These are phyloP conservation scores for Yponomeuta sedellus DNA, from an alignment of 2,888 invertebrate genomes.

Conservation along the genomic window DNA sequence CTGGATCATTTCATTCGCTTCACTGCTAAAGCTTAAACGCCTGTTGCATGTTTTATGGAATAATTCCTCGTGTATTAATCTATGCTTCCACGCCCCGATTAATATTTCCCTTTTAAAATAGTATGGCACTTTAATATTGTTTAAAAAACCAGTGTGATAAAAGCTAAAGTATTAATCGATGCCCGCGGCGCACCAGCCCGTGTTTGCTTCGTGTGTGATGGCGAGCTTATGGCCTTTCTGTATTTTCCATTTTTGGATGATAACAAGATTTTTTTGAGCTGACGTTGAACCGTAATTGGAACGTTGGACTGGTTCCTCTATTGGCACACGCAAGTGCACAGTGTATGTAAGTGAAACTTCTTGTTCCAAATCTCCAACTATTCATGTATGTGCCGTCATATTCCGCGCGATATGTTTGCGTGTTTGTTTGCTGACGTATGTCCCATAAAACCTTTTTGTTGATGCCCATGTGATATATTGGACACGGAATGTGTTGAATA, in stretches of 20 bases:
- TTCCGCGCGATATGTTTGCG: slow-evolving; percentile 66
- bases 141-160: slow-evolving; percentile 45
- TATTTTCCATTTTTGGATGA: slow-evolving; percentile 64
- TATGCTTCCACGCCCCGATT: slow-evolving; percentile 54
- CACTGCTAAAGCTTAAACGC: slow-evolving; percentile 41
- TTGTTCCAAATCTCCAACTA: slow-evolving; percentile 77
- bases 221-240: slow-evolving; percentile 68
- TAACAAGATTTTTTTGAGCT: slow-evolving; percentile 43
- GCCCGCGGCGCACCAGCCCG: slow-evolving; percentile 53
- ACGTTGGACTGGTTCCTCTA: slow-evolving; percentile 68
- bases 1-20: slow-evolving; percentile 27
- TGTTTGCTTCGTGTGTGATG: slow-evolving; percentile 69
- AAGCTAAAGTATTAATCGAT: slow-evolving; percentile 47
- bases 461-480: slow-evolving; percentile 52
- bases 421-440: slow-evolving; percentile 61
- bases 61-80: slow-evolving; percentile 41
- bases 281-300: slow-evolving; percentile 60
- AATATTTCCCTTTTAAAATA: slow-evolving; percentile 59
- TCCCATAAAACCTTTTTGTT: slow-evolving; percentile 56
- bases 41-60: slow-evolving; percentile 53
- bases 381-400: slow-evolving; percentile 69
- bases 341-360: slow-evolving; percentile 75
- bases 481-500: slow-evolving; percentile 54
- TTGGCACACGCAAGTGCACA: slow-evolving; percentile 76
- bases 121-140: slow-evolving; percentile 71